A percentile compares a stretch with the other conserved stretches of the same genome.
Evolutionary conservation across 2,113 vertebrate genomes (phyloP).

Genomic region (Litocranius walleri): DNA sequence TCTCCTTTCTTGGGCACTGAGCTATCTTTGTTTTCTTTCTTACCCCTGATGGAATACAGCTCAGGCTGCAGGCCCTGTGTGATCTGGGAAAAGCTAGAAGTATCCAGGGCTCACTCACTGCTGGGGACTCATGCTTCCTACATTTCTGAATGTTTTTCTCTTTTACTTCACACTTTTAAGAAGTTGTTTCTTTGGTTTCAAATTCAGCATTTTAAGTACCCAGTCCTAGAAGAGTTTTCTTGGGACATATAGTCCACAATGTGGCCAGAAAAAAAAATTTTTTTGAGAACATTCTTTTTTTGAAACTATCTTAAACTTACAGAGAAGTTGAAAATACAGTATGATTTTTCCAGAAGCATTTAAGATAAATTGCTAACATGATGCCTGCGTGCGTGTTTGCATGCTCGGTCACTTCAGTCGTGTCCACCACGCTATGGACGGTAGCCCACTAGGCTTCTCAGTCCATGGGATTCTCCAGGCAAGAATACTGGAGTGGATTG

Average conservation of each 20-base stretch:
- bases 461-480: background rate
- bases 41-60: background rate
- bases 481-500: background rate
- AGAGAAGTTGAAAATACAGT: background rate
- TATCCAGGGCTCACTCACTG: background rate
- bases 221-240: background rate
- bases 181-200: conserved; percentile 15
- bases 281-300: background rate
- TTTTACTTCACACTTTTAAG: conserved; percentile 6
- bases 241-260: background rate
- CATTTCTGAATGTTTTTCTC: background rate
- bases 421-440: background rate
- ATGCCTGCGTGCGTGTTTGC: accelerated
- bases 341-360: background rate
- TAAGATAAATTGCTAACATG: background rate
- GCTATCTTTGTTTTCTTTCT: background rate
- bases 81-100: background rate
- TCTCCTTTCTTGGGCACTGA: background rate
- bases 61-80: background rate
- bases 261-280: background rate
- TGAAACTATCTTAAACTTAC: background rate
- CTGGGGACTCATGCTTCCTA: background rate
- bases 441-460: background rate
- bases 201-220: conserved; percentile 32
- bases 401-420: background rate